Base-by-base conservation (phyloP, 2,797 vertebrate species). In the Cyclura pinguis region DNA sequence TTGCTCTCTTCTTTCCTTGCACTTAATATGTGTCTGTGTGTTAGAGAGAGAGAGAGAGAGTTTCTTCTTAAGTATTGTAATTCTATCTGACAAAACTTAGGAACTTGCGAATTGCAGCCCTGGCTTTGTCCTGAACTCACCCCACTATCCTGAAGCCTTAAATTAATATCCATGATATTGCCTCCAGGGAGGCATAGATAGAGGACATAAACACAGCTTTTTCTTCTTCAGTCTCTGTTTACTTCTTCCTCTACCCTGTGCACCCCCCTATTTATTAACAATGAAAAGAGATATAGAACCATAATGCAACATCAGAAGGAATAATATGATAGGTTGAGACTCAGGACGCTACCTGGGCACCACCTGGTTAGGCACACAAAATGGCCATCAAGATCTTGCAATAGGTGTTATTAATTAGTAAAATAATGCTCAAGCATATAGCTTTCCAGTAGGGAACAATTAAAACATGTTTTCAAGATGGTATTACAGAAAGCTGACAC, bases 111-210 rank as follows among this genome's bases (percentile, higher is more conserved):
- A 3, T 5, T 86, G 52, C 0, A 0, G 10, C 35, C 91, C 88
- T 82, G 69, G 55, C 59, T 91, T 87, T n/a, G 24, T 55, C 42
- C 88, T 89, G 50, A 42, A 4, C n/a, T 93, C 62, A 91, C 89
- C 64, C 67, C 9, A 18, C 57, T 59, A 76, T 32, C n/a, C 24
- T 29, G 24, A 72, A 42, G 72, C 42, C 85, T 3, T 16, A 87
- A 2, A 85, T 73, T 76, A 76, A 22, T 42, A 74, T 59, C 32
- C 64, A 50, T 35, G 85, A 59, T 22, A 52, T 55, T 47, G 69
- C 27, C 10, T 27, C 27, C 74, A 55, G 16, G 0, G n/a, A 16
- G 6, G 2, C 27, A 67, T 1, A 77, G 8, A 55, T 29, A 29
- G 29, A 84, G 2, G 52, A 59, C 35, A 74, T 67, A 35, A 62